Conservation (phyloP, 1,140 invertebrate genomes). For the Aphelinus atriplicis region DNA sequence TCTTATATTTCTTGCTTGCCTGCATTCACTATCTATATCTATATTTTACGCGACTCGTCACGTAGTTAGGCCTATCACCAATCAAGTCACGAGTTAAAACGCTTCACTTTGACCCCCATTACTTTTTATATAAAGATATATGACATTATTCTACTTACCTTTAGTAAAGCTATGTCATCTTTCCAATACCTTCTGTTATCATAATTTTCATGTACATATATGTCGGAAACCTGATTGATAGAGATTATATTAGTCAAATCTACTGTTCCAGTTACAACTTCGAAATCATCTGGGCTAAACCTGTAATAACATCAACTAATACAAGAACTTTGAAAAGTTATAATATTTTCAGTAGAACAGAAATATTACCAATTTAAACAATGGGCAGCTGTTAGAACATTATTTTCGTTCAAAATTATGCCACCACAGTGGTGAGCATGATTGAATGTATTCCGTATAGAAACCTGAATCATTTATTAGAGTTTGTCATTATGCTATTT, state of each 20-base stretch:
- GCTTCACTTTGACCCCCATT: too few relatives aligned
- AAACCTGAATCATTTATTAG: conserved; percentile 38
- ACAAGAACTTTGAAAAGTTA: too few relatives aligned
- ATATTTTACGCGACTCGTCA: too few relatives aligned
- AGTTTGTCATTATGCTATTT: background rate
- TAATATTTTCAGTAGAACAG: background rate
- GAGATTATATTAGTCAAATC: conserved; percentile 13
- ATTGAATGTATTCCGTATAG: conserved; percentile 29
- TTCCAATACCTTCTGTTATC: conserved; percentile 2
- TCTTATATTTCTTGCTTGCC: too few relatives aligned
- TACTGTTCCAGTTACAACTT: conserved; percentile 21
- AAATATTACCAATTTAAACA: conserved; percentile 51
- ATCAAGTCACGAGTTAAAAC: too few relatives aligned
- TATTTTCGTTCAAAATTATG: conserved; percentile 60
- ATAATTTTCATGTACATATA: conserved; percentile 19
- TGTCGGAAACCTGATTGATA: conserved; percentile 15
- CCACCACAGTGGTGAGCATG: conserved; percentile 61
- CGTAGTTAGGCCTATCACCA: too few relatives aligned
- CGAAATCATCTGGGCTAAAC: conserved; percentile 8
- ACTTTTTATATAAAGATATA: background rate
- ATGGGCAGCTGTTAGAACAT: conserved; percentile 66
- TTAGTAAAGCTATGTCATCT: conserved; percentile 34
- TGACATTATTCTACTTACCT: conserved; percentile 6
- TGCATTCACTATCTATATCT: too few relatives aligned
- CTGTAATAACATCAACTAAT: background rate